Conservation (phyloP, 2,888 invertebrate species). For the Drosophila nr. fundita region DNA sequence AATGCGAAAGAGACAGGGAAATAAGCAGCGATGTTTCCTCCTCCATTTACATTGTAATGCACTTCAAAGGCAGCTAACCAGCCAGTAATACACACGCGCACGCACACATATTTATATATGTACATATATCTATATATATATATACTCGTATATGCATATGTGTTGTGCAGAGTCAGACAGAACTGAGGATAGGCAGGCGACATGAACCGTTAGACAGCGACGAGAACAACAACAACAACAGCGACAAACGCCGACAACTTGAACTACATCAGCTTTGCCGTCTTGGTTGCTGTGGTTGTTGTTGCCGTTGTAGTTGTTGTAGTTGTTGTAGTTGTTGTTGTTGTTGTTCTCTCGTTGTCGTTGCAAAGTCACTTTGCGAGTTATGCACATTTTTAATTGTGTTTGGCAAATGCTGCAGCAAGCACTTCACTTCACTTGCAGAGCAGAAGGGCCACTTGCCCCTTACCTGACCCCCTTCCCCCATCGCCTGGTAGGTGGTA, state of each 20-base stretch:
- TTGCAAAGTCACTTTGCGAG: slow-evolving; percentile 48
- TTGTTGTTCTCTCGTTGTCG: slow-evolving; percentile 15
- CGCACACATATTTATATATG: slow-evolving; percentile 12
- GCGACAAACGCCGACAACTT: slow-evolving; percentile 47
- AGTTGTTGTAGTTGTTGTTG: slow-evolving; percentile 9
- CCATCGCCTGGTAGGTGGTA: background rate
- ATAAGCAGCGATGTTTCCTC: slow-evolving; percentile 60
- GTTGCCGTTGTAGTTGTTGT: background rate
- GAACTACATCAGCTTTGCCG: slow-evolving; percentile 59
- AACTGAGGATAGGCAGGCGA: slow-evolving; percentile 54
- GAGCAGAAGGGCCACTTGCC: slow-evolving; percentile 25
- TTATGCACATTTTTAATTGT: slow-evolving; percentile 77
- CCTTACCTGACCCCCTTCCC: too few species aligned
- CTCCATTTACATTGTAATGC: slow-evolving; percentile 73
- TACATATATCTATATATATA: background rate
- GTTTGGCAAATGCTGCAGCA: slow-evolving; percentile 68
- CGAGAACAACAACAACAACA: slow-evolving; percentile 30
- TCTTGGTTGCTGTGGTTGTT: slow-evolving; percentile 8
- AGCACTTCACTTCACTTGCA: slow-evolving; percentile 56
- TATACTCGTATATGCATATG: background rate
- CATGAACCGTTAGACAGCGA: slow-evolving; percentile 59
- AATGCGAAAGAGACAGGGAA: slow-evolving; percentile 42
- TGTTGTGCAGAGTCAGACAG: slow-evolving; percentile 28
- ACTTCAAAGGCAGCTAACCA: slow-evolving; percentile 67
- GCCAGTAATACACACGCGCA: slow-evolving; percentile 30